Evolutionary conservation across 2,888 invertebrate genomes (phyloP), one percentile per base, ranked within the genome.

Genomic region (Sussaba pulchella): DNA sequence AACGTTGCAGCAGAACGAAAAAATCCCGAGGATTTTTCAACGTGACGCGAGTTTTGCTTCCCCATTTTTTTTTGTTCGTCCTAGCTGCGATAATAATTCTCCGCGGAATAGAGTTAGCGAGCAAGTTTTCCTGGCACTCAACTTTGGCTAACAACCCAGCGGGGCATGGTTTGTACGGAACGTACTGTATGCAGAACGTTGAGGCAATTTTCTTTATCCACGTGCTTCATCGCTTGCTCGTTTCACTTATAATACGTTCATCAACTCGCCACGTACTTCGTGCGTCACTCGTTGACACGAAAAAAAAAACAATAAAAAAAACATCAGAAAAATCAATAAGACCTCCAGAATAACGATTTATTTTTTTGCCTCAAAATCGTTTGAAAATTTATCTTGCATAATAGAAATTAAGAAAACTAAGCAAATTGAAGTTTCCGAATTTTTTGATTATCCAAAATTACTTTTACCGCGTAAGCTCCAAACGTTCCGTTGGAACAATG

Each of bases 161-260:
- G 50, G 21, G 36, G 10, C 21, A 41, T 41, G 10, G 12, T 54
- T 24, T 41, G 26, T 47, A 63, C 52, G 26, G 50, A 52, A 39
- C 52, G 24, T 17, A 31, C 31, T 19, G 36, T 14, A 59, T 59
- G 57, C 36, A 36, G 50, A 54, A 12, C 66, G 54, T 66, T 24
- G 59, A 75, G 69, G 78, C 52, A 78, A 75, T 78, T 78, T 74
- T 81, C 69, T 78, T 75, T 75, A 78, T 81, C 81, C 43, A 63
- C 21, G 61, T 63, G 57, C 59, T 80, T 81, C 64, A 74, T 77
- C 67, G 74, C 63, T 69, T 47, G 54, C 77, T 80, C 66, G 21
- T 73, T 71, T 61, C 43, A 19, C 67, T 77, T 52, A 45, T 47
- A 70, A 61, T 43, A 50, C 74, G 73, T 77, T 77, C 59, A 69